phyloP scores from a whole-genome alignment of 2,888 invertebrate species.

The Tiphia femorata region DNA sequence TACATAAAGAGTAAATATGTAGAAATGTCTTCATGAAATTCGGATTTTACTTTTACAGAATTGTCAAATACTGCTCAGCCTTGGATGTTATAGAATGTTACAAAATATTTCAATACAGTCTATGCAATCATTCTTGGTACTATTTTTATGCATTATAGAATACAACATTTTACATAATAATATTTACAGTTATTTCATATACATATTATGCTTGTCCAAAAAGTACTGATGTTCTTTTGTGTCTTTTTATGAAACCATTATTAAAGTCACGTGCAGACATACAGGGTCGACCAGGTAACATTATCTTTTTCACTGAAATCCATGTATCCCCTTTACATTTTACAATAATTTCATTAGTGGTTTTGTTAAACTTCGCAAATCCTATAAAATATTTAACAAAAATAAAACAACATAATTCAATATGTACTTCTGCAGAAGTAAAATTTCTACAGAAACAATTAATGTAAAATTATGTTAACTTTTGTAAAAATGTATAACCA shows the following conservation, averaged over 20 bases:
- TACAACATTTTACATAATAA: not conserved
- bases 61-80: not conserved
- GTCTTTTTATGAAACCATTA: slow-evolving; percentile 85
- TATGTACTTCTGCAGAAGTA: not conserved
- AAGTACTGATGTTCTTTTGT: slow-evolving; percentile 49
- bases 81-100: not conserved
- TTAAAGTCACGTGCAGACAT: slow-evolving; percentile 87
- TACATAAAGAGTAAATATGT: not conserved
- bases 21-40: not conserved
- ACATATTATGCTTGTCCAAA: slow-evolving; percentile 13
- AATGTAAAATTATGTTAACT: not conserved
- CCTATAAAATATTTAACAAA: slow-evolving; percentile 69
- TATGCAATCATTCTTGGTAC: too few relatives aligned
- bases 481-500: not conserved
- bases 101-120: too few relatives aligned
- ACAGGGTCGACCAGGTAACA: slow-evolving; percentile 77
- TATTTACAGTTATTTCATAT: not conserved
- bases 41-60: not conserved
- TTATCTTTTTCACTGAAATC: slow-evolving; percentile 76
- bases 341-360: slow-evolving; percentile 74
- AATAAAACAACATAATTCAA: not conserved
- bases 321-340: slow-evolving; percentile 77
- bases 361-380: slow-evolving; percentile 73
- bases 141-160: too few relatives aligned
- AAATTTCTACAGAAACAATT: not conserved